Percentiles rank a stretch among this genome's conserved stretches.
phyloP scores from a whole-genome alignment of 1,140 invertebrate genomes.

The Oreohelix idahoensis region DNA sequence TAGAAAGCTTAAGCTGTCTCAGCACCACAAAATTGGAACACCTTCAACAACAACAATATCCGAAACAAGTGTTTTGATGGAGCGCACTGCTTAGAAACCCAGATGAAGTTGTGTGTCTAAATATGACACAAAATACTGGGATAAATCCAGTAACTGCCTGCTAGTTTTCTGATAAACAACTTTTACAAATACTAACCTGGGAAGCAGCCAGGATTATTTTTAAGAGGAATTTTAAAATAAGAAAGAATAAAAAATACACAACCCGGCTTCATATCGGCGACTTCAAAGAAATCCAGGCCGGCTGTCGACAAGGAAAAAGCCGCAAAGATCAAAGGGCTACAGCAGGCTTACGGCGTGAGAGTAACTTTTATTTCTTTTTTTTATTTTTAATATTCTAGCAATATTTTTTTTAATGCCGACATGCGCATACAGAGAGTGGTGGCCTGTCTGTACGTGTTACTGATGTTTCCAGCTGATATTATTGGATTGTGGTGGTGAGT shows the following conservation, averaged over 20 bases:
- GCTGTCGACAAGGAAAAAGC: neutral
- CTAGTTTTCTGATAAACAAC: no score
- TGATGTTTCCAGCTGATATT: conserved; percentile 68
- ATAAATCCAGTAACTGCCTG: no score
- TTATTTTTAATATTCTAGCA: neutral
- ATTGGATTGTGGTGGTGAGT: conserved; percentile 71
- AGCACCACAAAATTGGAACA: no score
- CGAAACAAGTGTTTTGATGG: no score
- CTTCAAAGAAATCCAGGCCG: neutral
- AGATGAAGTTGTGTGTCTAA: no score
- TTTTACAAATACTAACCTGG: no score
- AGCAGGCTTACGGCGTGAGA: neutral
- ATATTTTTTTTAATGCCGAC: conserved; percentile 20
- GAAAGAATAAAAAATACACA: neutral
- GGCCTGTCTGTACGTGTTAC: conserved; percentile 60
- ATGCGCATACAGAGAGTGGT: conserved; percentile 64
- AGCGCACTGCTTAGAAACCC: no score
- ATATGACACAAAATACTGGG: no score
- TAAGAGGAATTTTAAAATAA: neutral
- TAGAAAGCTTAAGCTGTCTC: no score
- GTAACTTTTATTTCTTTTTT: neutral
- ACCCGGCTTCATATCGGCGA: neutral
- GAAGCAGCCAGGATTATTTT: no score
- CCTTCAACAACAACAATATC: no score
- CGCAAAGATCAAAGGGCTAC: neutral